Evolutionary conservation across 37 sponge, comb jelly and placozoan species (phyloP), one percentile per base, ranked within the genome.

Genomic region (Chondrosia reniformis): DNA sequence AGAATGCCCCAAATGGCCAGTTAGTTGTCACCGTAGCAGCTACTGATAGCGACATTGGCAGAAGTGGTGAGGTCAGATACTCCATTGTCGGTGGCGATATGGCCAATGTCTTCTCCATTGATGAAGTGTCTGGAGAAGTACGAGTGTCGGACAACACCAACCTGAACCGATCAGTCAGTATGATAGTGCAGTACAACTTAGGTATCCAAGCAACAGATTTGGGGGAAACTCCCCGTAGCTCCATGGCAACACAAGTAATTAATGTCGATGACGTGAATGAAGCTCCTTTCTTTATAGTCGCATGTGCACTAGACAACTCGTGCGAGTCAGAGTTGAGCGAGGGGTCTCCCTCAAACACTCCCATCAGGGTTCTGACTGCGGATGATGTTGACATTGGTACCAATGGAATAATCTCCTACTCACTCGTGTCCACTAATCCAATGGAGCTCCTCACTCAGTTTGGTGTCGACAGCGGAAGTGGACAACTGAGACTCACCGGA

Each of bases 181-280:
- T n/a, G 4, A 59, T 15, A 30, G 33, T 41, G 21, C n/a, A 19
- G 24, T 74, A 81, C 69, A 74, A 4, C 19, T 40, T 91, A 4
- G 81, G 49, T 3, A 36, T 91, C 1, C 19, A 45, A 19, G 92
- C 88, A 7, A 17, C 24, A 0, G 85, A 91, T 54, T 7, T 5
- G 17, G 85, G 82, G 15, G 30, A 10, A 28, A 75, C 79, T 7
- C 54, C 42, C 0, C 3, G 33, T 12, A 55, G 42, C 37, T 82
- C 88, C 22, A 46, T n/a, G 13, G 64, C 46, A 1, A 10, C 30
- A 0, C 75, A 87, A 32, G 76, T 45, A 0, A 41, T 92, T 9
- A 61, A 67, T 55, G 83, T 92, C n/a, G 15, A 21, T 0, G 85
- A 92, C 39, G 83, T 86, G 22, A 77, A 85, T 45, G 89, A 88